These are phyloP conservation scores for Eclectus roratus DNA, from an alignment of 2,113 vertebrate species.

Conservation along the genomic window DNA sequence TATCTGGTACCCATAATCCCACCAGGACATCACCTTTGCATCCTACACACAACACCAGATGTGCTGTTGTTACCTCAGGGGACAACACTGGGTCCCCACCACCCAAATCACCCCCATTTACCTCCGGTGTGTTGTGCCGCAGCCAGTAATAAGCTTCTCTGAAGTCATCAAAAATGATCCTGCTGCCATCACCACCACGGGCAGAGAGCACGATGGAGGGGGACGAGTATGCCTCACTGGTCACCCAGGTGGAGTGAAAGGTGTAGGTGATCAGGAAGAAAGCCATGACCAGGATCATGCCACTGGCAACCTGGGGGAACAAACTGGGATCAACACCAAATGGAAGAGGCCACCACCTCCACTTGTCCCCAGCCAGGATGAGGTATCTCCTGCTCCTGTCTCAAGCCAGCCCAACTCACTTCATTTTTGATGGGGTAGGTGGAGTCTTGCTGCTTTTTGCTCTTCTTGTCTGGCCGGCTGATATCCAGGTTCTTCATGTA, in stretches of 20 bases:
- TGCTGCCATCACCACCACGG: slow-evolving; percentile 91
- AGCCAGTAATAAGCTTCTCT: slow-evolving; percentile 99
- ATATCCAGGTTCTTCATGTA: slow-evolving; percentile 99
- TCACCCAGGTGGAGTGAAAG: slow-evolving; percentile 99
- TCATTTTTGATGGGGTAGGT: slow-evolving; percentile 99
- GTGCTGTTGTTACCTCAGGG: accelerated
- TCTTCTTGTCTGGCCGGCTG: slow-evolving; percentile 93
- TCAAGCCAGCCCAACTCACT: slow-evolving; percentile 18
- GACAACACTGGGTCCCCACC: accelerated
- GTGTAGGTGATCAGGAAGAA: slow-evolving; percentile 99
- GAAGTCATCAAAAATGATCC: slow-evolving; percentile 98
- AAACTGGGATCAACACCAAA: accelerated
- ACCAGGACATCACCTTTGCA: slow-evolving; percentile 99
- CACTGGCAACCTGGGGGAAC: slow-evolving; percentile 89
- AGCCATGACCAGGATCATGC: slow-evolving; percentile 97
- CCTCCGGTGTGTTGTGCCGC: slow-evolving; percentile 97
- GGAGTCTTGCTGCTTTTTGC: slow-evolving; percentile 94
- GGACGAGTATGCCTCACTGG: slow-evolving; percentile 97
- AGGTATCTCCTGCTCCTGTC: accelerated
- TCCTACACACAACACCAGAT: slow-evolving; percentile 72
- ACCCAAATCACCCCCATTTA: background rate
- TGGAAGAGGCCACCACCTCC: accelerated
- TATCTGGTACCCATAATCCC: slow-evolving; percentile 99
- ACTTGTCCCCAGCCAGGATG: accelerated
- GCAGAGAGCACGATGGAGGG: slow-evolving; percentile 97